Evolutionary conservation across 2,113 vertebrate genomes (phyloP).

Genomic region (Sebastes fasciatus): DNA sequence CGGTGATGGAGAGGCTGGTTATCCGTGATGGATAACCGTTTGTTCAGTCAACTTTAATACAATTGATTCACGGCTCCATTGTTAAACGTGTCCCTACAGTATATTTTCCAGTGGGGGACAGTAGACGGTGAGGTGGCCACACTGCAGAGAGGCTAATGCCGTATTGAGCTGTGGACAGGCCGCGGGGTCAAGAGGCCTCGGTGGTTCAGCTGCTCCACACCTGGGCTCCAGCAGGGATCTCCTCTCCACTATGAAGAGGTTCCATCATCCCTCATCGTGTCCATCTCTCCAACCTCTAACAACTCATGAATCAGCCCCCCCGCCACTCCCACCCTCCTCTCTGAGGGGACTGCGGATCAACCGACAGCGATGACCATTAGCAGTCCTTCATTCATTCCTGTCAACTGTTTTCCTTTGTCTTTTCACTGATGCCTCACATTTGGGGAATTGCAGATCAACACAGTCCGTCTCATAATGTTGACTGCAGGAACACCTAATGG

Average conservation of each 20-base stretch:
- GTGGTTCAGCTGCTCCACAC: conserved; percentile 81
- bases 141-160: conserved; percentile 73
- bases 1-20: no score
- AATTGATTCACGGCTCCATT: not conserved
- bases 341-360: conserved; percentile 37
- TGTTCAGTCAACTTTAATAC: not conserved
- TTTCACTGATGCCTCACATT: conserved; percentile 46
- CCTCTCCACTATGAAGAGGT: conserved; percentile 51
- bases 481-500: not conserved
- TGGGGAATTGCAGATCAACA: conserved; percentile 20
- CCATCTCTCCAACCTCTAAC: conserved; percentile 36
- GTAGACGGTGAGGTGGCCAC: not conserved
- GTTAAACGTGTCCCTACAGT: not conserved
- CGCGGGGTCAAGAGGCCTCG: conserved; percentile 70
- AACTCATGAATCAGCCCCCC: conserved; percentile 47
- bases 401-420: conserved; percentile 52
- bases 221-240: conserved; percentile 67
- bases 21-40: no score
- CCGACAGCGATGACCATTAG: conserved; percentile 54
- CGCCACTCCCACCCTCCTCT: not conserved
- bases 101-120: not conserved
- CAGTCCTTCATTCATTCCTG: conserved; percentile 60
- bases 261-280: conserved; percentile 60
- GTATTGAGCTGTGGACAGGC: conserved; percentile 83
- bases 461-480: conserved; percentile 2